Conservation (phyloP, 2,797 vertebrate genomes). For the Enoplosus armatus region DNA sequence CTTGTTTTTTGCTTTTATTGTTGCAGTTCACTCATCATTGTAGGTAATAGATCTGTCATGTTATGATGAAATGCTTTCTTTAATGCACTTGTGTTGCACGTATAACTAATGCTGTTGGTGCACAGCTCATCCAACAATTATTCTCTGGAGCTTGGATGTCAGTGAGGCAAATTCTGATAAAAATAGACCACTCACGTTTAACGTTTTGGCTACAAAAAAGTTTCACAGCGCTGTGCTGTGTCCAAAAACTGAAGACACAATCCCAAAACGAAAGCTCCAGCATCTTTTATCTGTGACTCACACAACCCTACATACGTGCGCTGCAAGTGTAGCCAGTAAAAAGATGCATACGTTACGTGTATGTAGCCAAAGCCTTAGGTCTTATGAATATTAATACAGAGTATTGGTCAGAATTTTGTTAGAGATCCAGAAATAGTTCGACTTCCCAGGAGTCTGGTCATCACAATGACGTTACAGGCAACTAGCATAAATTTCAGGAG, state of each 20-base stretch:
- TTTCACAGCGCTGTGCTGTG: too few species aligned
- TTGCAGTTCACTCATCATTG: not conserved
- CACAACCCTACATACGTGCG: too few species aligned
- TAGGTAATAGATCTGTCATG: not conserved
- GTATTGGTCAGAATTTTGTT: not conserved
- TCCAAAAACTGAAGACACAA: too few species aligned
- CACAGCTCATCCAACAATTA: not conserved
- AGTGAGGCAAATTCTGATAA: not conserved
- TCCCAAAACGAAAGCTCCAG: too few species aligned
- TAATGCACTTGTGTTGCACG: not conserved
- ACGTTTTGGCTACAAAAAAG: too few species aligned
- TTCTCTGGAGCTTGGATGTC: not conserved
- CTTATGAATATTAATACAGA: constrained; percentile 1
- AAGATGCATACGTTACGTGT: too few species aligned
- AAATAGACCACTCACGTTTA: not conserved
- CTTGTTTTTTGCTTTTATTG: constrained; percentile 2
- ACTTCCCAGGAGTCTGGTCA: not conserved
- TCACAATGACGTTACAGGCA: not conserved
- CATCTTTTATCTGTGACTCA: too few species aligned
- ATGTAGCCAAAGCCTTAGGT: too few species aligned
- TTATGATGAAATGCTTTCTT: constrained; percentile 9
- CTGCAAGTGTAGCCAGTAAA: too few species aligned
- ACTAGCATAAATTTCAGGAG: too few species aligned
- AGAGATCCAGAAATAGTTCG: not conserved
- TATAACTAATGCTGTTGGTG: not conserved